Percentiles rank a stretch among this genome's conserved stretches.
Conservation (phyloP, 2,888 invertebrate species). For the Leuctra nigra region DNA sequence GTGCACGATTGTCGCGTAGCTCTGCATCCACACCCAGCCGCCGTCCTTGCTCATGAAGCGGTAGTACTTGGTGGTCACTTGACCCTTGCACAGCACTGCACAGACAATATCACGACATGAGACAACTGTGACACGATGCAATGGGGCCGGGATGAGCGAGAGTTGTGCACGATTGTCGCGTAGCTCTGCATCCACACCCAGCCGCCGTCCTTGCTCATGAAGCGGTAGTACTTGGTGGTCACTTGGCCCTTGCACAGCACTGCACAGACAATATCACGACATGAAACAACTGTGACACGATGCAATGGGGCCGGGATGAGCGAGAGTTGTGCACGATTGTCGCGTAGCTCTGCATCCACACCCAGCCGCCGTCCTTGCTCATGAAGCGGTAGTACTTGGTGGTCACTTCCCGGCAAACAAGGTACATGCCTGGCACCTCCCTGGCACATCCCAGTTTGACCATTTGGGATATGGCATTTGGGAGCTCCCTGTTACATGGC, state of each 20-base stretch:
- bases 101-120: too few relatives aligned
- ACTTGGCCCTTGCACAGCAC: conserved; percentile 94
- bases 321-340: conserved; percentile 95
- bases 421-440: too few relatives aligned
- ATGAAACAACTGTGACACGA: too few relatives aligned
- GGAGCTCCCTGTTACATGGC: too few relatives aligned
- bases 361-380: conserved; percentile 94
- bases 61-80: conserved; percentile 95
- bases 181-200: conserved; percentile 99
- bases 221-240: conserved; percentile 93
- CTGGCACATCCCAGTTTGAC: too few relatives aligned
- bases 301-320: conserved; percentile 91
- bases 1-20: conserved; percentile 95
- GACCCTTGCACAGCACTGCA: conserved; percentile 88
- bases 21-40: conserved; percentile 99
- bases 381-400: conserved; percentile 95
- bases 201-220: conserved; percentile 90
- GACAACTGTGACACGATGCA: conserved; percentile 98
- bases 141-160: conserved; percentile 87
- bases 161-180: conserved; percentile 95
- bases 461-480: too few relatives aligned
- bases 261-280: too few relatives aligned
- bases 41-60: conserved; percentile 91
- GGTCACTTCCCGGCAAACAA: too few relatives aligned
- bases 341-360: conserved; percentile 98